phyloP scores from a whole-genome alignment of 2,888 invertebrate species.

The Orthosia cruda region DNA sequence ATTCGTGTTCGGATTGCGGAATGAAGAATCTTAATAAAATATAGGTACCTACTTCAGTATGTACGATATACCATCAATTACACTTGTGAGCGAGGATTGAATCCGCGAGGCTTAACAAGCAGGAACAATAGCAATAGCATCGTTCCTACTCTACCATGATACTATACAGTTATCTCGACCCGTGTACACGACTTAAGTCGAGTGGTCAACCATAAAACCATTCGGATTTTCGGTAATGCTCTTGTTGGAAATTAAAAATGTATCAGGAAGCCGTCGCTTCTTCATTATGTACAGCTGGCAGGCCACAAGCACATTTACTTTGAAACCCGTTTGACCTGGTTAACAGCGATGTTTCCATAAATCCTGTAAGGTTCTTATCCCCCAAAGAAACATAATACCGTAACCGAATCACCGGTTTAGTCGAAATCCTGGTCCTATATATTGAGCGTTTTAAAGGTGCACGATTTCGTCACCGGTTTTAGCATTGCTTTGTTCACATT shows the following conservation, averaged over 20 bases:
- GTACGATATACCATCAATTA: not conserved
- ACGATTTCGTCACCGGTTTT: not conserved
- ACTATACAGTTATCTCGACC: too few relatives aligned
- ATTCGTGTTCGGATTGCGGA: too few relatives aligned
- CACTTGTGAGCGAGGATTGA: not conserved
- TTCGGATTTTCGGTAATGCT: not conserved
- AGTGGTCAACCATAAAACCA: not conserved
- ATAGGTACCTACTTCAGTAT: not conserved
- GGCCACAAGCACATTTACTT: not conserved
- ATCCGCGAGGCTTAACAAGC: not conserved
- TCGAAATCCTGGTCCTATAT: not conserved
- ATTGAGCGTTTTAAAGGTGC: not conserved
- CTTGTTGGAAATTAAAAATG: conserved; percentile 12
- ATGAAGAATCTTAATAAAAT: not conserved
- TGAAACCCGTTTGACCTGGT: not conserved
- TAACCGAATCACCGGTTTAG: not conserved
- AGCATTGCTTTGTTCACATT: not conserved
- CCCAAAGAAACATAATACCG: not conserved
- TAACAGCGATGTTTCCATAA: not conserved
- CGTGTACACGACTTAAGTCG: not conserved
- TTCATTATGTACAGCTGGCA: not conserved
- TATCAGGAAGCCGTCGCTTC: not conserved
- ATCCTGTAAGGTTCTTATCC: not conserved
- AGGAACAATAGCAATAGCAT: too few relatives aligned
- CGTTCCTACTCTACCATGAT: too few relatives aligned